phyloP scores from a whole-genome alignment of 2,113 vertebrate genomes.

The Sander lucioperca region DNA sequence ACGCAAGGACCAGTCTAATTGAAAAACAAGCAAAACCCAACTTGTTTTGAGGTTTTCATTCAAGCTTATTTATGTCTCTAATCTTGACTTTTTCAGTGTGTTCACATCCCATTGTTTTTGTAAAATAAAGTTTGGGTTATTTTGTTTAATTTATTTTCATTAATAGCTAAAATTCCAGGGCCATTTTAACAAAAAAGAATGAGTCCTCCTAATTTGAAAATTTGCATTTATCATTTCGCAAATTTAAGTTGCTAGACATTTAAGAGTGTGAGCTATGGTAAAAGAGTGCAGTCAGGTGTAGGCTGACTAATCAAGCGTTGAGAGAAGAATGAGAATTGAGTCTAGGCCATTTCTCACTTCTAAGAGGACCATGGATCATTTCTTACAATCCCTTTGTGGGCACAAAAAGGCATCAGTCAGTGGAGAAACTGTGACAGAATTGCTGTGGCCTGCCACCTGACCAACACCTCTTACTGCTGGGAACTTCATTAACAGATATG shows the following conservation, averaged over 20 bases:
- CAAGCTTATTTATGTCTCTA: conserved; percentile 12
- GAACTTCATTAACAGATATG: conserved; percentile 87
- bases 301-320: conserved; percentile 60
- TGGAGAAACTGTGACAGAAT: conserved; percentile 50
- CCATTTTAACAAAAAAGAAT: neutral
- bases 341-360: conserved; percentile 60
- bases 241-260: neutral
- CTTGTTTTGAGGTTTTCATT: conserved; percentile 20
- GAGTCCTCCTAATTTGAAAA: neutral
- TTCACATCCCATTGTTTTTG: conserved; percentile 11
- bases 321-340: conserved; percentile 56
- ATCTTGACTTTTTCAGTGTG: neutral
- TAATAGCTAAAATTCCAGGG: neutral
- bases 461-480: conserved; percentile 49
- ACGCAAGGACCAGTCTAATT: conserved; percentile 15
- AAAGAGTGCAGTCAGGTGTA: conserved; percentile 40
- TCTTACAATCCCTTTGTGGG: conserved; percentile 67
- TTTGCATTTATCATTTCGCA: neutral
- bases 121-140: neutral
- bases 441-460: conserved; percentile 50
- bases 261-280: conserved; percentile 18
- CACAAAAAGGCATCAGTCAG: conserved; percentile 64
- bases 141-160: neutral
- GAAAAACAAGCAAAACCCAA: neutral
- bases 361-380: conserved; percentile 64